These are phyloP conservation scores for Dilophus febrilis DNA, from an alignment of 2,888 invertebrate genomes.

Conservation along the genomic window DNA sequence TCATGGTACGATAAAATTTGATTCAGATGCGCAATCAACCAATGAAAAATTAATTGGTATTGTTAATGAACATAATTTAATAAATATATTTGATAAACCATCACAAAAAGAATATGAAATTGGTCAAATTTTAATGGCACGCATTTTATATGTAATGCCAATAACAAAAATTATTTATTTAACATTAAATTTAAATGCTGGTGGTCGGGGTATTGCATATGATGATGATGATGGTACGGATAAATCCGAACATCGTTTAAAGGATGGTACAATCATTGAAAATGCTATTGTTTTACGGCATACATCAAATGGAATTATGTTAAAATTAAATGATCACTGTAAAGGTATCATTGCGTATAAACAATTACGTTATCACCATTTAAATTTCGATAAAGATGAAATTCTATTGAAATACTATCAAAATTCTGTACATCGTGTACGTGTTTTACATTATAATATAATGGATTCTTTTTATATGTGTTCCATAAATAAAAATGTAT, in stretches of 20 bases:
- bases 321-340: constrained; percentile 19
- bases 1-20: constrained; percentile 20
- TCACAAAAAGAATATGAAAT: constrained; percentile 26
- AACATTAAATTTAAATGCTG: constrained; percentile 28
- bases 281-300: constrained; percentile 35
- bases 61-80: constrained; percentile 20
- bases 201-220: too few species aligned
- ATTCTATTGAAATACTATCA: constrained; percentile 24
- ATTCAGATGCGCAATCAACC: constrained; percentile 17
- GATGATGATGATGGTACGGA: constrained; percentile 8
- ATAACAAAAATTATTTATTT: constrained; percentile 50
- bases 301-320: constrained; percentile 28
- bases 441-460: constrained; percentile 46
- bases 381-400: constrained; percentile 28
- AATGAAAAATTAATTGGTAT: constrained; percentile 27
- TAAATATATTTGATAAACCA: too few species aligned
- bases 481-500: constrained; percentile 38
- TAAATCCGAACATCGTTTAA: constrained; percentile 21
- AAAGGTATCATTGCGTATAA: constrained; percentile 20
- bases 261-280: constrained; percentile 39
- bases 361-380: constrained; percentile 11
- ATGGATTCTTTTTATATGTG: constrained; percentile 50
- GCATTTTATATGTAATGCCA: constrained; percentile 50
- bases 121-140: constrained; percentile 35
- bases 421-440: constrained; percentile 32